Evolutionary conservation across 2,888 invertebrate species (phyloP).

Genomic region (Doris montereyensis): DNA sequence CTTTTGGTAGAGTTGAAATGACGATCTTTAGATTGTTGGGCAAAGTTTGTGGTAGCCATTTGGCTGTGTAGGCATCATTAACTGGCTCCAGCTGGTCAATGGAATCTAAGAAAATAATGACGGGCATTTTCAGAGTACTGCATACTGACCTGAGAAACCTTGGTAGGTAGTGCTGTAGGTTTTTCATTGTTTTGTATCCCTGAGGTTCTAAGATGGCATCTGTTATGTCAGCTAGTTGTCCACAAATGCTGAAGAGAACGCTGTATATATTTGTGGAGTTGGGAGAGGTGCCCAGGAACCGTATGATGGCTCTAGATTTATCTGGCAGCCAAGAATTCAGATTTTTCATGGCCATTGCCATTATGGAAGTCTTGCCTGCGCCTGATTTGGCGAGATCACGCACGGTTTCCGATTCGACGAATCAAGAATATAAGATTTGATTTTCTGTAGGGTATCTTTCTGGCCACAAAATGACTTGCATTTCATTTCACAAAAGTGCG

Average conservation of each 20-base stretch:
- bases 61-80: slow-evolving; percentile 53
- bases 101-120: slow-evolving; percentile 67
- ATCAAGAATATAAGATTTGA: slow-evolving; percentile 39
- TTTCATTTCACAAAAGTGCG: slow-evolving; percentile 62
- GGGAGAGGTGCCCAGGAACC: slow-evolving; percentile 63
- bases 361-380: slow-evolving; percentile 64
- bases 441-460: slow-evolving; percentile 50
- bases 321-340: slow-evolving; percentile 53
- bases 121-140: slow-evolving; percentile 51
- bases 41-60: slow-evolving; percentile 62
- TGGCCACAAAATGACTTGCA: slow-evolving; percentile 67
- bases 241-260: slow-evolving; percentile 56
- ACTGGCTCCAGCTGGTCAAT: slow-evolving; percentile 61
- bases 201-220: slow-evolving; percentile 61
- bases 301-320: slow-evolving; percentile 43
- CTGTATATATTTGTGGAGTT: slow-evolving; percentile 53
- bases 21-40: slow-evolving; percentile 63
- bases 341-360: slow-evolving; percentile 63
- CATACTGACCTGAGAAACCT: slow-evolving; percentile 58
- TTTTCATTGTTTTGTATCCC: slow-evolving; percentile 54
- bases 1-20: slow-evolving; percentile 60
- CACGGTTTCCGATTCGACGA: slow-evolving; percentile 47
- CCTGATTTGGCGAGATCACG: slow-evolving; percentile 62
- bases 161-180: slow-evolving; percentile 55
- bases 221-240: slow-evolving; percentile 57